phyloP scores from a whole-genome alignment of 2,113 vertebrate species.

The Paramormyrops kingsleyae region DNA sequence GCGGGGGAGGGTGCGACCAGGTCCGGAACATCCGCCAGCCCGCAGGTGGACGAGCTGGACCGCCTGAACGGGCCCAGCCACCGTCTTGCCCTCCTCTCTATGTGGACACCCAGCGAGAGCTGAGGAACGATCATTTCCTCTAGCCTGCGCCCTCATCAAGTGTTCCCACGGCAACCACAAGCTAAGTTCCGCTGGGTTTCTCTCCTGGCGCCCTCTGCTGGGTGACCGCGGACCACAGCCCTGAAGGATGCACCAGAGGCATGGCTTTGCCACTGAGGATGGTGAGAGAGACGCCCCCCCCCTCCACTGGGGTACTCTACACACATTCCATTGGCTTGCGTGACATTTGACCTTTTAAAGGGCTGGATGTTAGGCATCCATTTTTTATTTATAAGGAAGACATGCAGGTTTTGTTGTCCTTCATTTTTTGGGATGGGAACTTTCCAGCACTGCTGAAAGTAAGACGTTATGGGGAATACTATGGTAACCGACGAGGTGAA shows the following conservation, averaged over 20 bases:
- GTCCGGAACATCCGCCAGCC: conserved; percentile 22
- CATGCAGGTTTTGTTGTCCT: neutral
- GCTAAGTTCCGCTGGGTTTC: neutral
- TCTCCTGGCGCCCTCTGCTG: neutral
- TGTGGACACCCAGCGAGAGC: conserved; percentile 19
- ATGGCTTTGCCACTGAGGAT: neutral
- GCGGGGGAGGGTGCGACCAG: conserved; percentile 45
- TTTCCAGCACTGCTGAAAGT: neutral
- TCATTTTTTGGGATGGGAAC: neutral
- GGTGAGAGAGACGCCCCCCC: neutral
- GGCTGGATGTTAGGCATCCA: conserved; percentile 2
- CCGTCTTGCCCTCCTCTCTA: neutral
- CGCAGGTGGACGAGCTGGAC: conserved; percentile 74
- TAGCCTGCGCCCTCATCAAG: neutral
- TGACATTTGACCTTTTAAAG: neutral
- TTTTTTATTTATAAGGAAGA: conserved; percentile 9
- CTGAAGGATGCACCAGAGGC: neutral
- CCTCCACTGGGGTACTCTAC: neutral
- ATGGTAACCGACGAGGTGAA: neutral
- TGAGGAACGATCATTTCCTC: conserved; percentile 4
- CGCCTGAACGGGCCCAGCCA: conserved; percentile 58
- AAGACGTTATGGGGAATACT: neutral
- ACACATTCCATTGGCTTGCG: conserved; percentile 11
- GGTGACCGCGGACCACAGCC: neutral
- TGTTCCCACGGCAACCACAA: neutral